These are phyloP conservation scores for Tapera naevia DNA, from an alignment of 2,797 vertebrate species.

Conservation along the genomic window DNA sequence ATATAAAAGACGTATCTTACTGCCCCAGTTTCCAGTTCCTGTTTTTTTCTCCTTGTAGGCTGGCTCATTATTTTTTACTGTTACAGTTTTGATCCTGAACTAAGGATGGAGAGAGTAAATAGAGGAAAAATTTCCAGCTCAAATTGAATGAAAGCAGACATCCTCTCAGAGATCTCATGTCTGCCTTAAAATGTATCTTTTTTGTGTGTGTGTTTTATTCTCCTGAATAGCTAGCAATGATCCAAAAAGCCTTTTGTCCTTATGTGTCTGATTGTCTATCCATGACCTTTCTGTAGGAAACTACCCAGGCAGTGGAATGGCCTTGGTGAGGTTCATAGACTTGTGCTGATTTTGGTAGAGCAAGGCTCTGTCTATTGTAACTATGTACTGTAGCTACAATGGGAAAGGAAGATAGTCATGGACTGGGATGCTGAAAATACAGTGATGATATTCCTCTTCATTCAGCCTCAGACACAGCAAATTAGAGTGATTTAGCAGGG, in stretches of 20 bases:
- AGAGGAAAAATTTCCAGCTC: background rate
- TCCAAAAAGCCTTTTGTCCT: background rate
- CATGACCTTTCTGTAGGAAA: background rate
- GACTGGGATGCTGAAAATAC: background rate
- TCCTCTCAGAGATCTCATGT: background rate
- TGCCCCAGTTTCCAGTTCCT: background rate
- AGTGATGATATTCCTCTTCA: background rate
- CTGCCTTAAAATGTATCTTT: background rate
- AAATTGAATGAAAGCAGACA: background rate
- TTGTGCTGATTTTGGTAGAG: background rate
- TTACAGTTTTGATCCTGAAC: background rate
- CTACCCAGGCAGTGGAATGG: background rate
- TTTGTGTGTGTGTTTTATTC: background rate
- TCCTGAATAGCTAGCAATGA: background rate
- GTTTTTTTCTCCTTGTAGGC: background rate
- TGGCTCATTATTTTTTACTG: rapidly evolving
- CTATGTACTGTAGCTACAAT: background rate
- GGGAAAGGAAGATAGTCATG: background rate
- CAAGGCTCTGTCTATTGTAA: background rate
- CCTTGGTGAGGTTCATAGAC: background rate
- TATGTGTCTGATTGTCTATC: background rate
- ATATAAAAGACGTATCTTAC: background rate
- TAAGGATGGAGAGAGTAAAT: background rate
- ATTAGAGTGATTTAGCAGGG: background rate
- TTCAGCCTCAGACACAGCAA: background rate